These are phyloP conservation scores for Taphrorychus bicolor DNA, from an alignment of 2,888 invertebrate genomes.

Conservation along the genomic window DNA sequence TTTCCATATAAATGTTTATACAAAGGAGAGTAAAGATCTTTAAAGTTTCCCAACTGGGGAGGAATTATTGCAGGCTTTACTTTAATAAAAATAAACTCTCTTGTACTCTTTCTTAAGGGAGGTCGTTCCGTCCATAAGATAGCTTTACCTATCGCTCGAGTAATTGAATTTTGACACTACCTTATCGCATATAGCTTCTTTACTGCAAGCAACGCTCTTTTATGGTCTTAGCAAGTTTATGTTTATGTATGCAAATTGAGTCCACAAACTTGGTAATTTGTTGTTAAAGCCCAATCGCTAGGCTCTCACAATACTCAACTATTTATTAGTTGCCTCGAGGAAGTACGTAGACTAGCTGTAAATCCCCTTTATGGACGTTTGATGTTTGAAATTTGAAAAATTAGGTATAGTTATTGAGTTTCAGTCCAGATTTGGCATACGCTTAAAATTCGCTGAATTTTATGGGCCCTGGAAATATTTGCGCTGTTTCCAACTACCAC, in stretches of 20 bases:
- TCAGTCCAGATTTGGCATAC: not conserved
- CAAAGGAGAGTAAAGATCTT: not conserved
- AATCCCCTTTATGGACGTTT: too few species aligned
- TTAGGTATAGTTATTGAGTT: too few species aligned
- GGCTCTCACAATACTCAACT: not conserved
- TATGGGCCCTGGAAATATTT: constrained; percentile 18
- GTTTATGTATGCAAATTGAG: not conserved
- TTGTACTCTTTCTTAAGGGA: not conserved
- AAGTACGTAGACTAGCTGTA: not conserved
- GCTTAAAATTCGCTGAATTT: constrained; percentile 18
- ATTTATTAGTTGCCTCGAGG: not conserved
- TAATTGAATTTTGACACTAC: not conserved
- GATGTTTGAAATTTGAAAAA: too few species aligned
- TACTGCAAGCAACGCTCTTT: not conserved
- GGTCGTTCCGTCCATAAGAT: not conserved
- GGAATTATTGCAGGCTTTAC: not conserved
- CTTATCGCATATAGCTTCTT: not conserved
- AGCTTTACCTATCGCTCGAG: not conserved
- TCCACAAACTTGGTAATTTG: not conserved
- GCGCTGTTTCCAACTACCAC: constrained; percentile 20
- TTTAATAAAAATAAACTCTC: not conserved
- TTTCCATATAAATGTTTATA: not conserved
- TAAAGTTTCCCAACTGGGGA: not conserved
- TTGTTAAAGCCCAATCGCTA: not conserved
- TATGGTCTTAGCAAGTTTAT: not conserved